A percentile compares a stretch with the other conserved stretches of the same genome.
Conservation (phyloP, 2,888 invertebrate genomes). For the Idaea dimidiata region DNA sequence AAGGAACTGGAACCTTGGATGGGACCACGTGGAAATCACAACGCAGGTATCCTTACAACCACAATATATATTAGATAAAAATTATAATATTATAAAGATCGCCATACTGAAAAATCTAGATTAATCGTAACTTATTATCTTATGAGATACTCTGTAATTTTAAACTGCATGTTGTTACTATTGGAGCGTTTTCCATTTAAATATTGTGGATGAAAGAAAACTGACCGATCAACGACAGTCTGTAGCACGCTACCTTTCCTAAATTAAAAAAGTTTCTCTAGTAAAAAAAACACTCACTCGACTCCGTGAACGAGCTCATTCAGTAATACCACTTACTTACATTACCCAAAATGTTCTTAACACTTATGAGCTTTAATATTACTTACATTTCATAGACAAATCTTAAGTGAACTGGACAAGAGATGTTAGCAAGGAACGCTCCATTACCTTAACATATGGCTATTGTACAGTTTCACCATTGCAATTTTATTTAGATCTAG, state of each 20-base stretch:
- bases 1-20: slow-evolving; percentile 58
- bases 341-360: slow-evolving; percentile 77
- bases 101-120: slow-evolving; percentile 81
- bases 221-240: slow-evolving; percentile 74
- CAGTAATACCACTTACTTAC: slow-evolving; percentile 74
- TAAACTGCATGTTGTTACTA: slow-evolving; percentile 73
- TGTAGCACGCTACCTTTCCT: slow-evolving; percentile 76
- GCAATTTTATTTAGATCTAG: slow-evolving; percentile 79
- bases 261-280: slow-evolving; percentile 73
- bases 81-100: slow-evolving; percentile 82
- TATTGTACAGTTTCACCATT: slow-evolving; percentile 78
- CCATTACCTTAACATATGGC: slow-evolving; percentile 75
- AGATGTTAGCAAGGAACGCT: slow-evolving; percentile 69
- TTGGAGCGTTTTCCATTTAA: slow-evolving; percentile 71
- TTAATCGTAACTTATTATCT: slow-evolving; percentile 79
- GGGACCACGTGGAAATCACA: slow-evolving; percentile 76
- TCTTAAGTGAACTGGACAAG: slow-evolving; percentile 64
- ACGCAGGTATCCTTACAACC: slow-evolving; percentile 84
- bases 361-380: slow-evolving; percentile 65
- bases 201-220: slow-evolving; percentile 82
- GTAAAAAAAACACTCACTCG: slow-evolving; percentile 75
- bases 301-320: slow-evolving; percentile 75
- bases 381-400: slow-evolving; percentile 72
- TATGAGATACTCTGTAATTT: slow-evolving; percentile 80
- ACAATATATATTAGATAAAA: slow-evolving; percentile 86